These are phyloP conservation scores for Paralichthys olivaceus DNA, from an alignment of 2,113 vertebrate species.

Conservation along the genomic window DNA sequence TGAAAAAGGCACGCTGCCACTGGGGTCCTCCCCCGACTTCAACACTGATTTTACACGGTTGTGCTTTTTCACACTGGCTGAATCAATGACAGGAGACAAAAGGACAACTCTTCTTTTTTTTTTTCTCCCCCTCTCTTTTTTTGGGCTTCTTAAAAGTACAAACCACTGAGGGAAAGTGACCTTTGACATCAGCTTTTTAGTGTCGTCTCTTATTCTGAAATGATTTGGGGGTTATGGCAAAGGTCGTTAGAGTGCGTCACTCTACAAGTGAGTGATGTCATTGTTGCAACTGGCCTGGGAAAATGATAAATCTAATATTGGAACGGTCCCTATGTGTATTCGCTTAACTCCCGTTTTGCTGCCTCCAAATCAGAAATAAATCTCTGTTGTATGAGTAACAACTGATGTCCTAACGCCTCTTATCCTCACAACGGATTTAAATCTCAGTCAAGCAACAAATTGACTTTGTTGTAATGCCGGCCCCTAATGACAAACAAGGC, in stretches of 20 bases:
- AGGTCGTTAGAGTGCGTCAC: conserved; percentile 70
- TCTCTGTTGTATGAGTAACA: neutral
- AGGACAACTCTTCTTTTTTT: conserved; percentile 69
- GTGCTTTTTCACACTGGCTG: conserved; percentile 81
- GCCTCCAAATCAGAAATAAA: neutral
- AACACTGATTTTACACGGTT: conserved; percentile 84
- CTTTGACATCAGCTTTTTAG: conserved; percentile 78
- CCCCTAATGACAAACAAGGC: conserved; percentile 54
- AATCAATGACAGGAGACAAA: conserved; percentile 80
- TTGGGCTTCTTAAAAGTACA: conserved; percentile 71
- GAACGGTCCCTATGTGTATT: neutral
- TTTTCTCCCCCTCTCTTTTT: conserved; percentile 12
- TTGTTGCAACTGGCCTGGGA: conserved; percentile 57
- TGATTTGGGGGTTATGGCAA: conserved; percentile 70
- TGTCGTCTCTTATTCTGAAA: conserved; percentile 54
- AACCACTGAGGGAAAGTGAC: conserved; percentile 77
- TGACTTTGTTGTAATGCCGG: conserved; percentile 58
- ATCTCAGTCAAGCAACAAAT: conserved; percentile 60
- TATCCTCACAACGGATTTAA: conserved; percentile 31
- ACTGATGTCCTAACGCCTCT: conserved; percentile 3
- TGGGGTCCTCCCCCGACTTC: conserved; percentile 80
- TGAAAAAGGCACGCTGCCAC: conserved; percentile 73
- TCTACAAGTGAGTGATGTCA: conserved; percentile 69
- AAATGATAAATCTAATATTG: conserved; percentile 45
- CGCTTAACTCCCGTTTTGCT: neutral